phyloP scores from a whole-genome alignment of 2,888 invertebrate species.

The Gibbula magus region DNA sequence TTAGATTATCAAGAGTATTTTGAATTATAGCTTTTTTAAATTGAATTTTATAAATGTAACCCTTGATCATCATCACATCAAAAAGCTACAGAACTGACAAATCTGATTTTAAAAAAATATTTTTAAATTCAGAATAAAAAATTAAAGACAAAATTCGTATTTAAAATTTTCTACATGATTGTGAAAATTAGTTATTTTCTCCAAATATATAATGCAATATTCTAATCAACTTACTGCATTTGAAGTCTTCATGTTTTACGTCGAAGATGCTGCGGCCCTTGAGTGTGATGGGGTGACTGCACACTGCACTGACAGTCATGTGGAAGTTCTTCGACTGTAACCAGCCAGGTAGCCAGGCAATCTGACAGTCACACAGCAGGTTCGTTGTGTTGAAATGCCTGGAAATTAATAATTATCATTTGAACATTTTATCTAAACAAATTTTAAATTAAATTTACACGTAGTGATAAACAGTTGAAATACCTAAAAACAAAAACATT shows the following conservation, averaged over 20 bases:
- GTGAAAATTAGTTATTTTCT: too few species aligned
- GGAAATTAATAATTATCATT: slow-evolving; percentile 27
- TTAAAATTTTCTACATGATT: too few species aligned
- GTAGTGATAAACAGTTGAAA: too few species aligned
- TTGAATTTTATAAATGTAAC: background rate
- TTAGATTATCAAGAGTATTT: too few species aligned
- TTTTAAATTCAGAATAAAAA: too few species aligned
- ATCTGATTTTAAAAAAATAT: background rate
- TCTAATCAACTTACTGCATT: slow-evolving; percentile 74
- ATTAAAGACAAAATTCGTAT: too few species aligned
- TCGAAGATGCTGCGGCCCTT: slow-evolving; percentile 83
- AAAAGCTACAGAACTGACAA: background rate
- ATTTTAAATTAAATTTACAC: background rate
- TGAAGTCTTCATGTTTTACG: slow-evolving; percentile 78
- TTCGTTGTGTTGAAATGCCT: slow-evolving; percentile 82
- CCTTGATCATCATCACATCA: background rate
- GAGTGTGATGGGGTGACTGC: slow-evolving; percentile 88
- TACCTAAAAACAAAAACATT: too few species aligned
- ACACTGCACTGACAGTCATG: slow-evolving; percentile 82
- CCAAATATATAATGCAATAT: background rate
- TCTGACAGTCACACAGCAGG: slow-evolving; percentile 91
- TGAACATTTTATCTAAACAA: background rate
- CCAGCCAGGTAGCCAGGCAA: slow-evolving; percentile 90
- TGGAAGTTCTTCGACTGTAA: slow-evolving; percentile 78
- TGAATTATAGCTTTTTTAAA: background rate